Base-by-base conservation (phyloP, 2,113 vertebrate species). In the Sinocyclocheilus maitianheensis region DNA sequence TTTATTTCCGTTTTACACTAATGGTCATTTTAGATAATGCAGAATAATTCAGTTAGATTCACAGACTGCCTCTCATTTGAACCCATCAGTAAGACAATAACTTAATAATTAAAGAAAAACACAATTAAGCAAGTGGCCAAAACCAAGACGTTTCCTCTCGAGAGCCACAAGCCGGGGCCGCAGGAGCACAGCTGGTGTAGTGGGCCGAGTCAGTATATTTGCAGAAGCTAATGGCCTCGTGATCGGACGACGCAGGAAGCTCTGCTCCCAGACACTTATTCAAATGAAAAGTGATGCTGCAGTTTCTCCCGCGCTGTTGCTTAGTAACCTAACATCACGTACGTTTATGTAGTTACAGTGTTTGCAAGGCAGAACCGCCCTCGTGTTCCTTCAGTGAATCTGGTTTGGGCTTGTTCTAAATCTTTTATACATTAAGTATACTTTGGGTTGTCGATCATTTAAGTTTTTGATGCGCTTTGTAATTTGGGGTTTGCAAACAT, bases 231-330 rank as follows among this genome's bases (percentile, higher is more conserved):
- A 55, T 78, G 24, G 75, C 77, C 84, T 48, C 46, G 91, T 90
- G 90, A 91, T 63, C 80, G 65, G 87, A 90, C 69, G 81, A 58
- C 43, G 40, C 89, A 90, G 83, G 85, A 81, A 84, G 86, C 71
- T 46, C 75, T 86, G 84, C 11, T 91, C 88, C 88, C 90, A 84
- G 90, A 91, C 88, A 90, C 83, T 84, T 75, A 89, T 88, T 91
- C 62, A 90, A 92, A 92, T 93, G 85, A 92, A 89, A 91, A 91
- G 60, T 93, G 92, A 94, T 91, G 91, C 88, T 92, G 92, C 92
- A 93, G 88, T 91, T 91, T 92, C 86, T 91, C 82, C 88, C 84
- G 20, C 69, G 58, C 67, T 72, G 94, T 94, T 93, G 93, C 94
- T 86, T 83, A 65, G 94, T 91, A 94, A 93, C 94, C 77, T 92